phyloP scores from a whole-genome alignment of 2,888 invertebrate species.

The Salticus scenicus region DNA sequence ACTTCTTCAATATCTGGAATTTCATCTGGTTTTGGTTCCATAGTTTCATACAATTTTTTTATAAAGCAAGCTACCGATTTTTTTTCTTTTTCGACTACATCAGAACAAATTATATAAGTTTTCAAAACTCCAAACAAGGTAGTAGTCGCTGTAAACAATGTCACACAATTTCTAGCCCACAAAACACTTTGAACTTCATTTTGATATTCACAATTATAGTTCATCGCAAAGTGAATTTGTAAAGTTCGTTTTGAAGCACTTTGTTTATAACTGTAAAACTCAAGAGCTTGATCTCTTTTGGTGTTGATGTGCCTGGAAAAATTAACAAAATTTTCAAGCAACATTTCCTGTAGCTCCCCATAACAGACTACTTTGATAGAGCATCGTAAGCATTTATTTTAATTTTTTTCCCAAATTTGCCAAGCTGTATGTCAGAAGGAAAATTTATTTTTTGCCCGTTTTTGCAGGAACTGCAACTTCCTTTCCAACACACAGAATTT shows the following conservation, averaged over 20 bases:
- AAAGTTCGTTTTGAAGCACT: background rate
- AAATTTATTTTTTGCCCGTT: no score
- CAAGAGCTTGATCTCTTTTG: background rate
- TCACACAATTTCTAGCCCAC: background rate
- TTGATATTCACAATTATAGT: background rate
- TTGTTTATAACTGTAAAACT: background rate
- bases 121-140: background rate
- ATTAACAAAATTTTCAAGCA: background rate
- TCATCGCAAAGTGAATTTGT: background rate
- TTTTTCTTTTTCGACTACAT: background rate
- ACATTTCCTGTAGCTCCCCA: background rate
- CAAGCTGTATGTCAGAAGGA: no score
- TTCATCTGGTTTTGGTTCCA: no score
- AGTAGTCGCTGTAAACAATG: background rate
- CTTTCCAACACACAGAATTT: no score
- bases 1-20: background rate
- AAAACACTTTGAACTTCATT: background rate
- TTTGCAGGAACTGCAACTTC: no score
- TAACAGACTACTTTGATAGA: background rate
- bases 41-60: no score
- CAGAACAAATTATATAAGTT: background rate
- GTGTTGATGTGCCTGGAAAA: background rate
- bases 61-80: background rate
- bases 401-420: no score
- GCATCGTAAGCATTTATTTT: background rate